Percentiles rank a stretch among this genome's conserved stretches.
phyloP scores from a whole-genome alignment of 2,797 vertebrate species.

The Cuculus canorus region DNA sequence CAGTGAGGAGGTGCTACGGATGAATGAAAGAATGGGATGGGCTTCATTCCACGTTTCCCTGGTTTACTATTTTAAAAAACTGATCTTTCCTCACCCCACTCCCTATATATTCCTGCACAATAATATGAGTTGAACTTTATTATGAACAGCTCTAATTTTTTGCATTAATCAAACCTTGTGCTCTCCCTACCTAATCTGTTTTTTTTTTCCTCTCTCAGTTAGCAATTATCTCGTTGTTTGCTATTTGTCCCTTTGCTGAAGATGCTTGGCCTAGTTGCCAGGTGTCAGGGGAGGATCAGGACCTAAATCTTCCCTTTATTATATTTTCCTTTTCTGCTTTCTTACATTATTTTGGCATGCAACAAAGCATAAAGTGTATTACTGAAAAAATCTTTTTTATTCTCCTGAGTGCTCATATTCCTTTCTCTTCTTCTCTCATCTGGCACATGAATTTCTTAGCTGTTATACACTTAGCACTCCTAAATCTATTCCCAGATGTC shows the following conservation, averaged over 20 bases:
- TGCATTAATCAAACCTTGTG: neutral
- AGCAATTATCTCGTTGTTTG: neutral
- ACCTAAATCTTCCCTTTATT: neutral
- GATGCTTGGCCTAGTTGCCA: neutral
- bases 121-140: neutral
- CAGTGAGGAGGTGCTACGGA: neutral
- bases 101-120: neutral
- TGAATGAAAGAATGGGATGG: neutral
- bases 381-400: neutral
- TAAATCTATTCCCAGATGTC: conserved; percentile 19
- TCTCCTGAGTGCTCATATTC: neutral
- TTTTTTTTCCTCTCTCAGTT: neutral
- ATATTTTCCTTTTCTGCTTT: neutral
- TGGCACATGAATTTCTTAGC: conserved; percentile 3
- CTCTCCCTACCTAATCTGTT: neutral
- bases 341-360: neutral
- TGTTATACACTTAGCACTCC: conserved; percentile 10
- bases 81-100: neutral
- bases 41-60: neutral
- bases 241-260: neutral
- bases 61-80: neutral
- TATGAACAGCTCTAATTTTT: neutral
- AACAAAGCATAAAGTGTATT: neutral
- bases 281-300: neutral
- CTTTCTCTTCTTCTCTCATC: neutral